Conservation (phyloP, 2,113 vertebrate genomes). For the Passer montanus region DNA sequence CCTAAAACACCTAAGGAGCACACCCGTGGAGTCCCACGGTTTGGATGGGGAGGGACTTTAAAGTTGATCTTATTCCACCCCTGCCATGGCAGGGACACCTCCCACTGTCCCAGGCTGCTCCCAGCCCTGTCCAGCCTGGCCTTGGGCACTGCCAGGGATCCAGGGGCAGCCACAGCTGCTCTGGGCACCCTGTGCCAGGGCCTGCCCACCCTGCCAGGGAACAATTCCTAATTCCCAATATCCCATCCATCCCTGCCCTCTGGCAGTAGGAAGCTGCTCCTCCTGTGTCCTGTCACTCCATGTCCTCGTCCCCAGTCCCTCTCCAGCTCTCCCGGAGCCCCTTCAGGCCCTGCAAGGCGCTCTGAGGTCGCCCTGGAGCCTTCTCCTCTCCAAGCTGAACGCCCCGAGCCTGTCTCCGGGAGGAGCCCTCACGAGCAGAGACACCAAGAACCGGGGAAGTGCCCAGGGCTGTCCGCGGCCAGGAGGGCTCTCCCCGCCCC, state of each 20-base stretch:
- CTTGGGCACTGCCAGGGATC: background rate
- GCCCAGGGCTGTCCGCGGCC: background rate
- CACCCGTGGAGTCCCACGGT: background rate
- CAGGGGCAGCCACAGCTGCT: background rate
- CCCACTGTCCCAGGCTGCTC: rapidly evolving
- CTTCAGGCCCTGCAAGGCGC: background rate
- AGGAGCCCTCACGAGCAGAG: background rate
- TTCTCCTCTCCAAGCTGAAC: background rate
- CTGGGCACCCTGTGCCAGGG: background rate
- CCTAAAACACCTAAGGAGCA: background rate
- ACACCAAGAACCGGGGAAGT: background rate
- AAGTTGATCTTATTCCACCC: background rate
- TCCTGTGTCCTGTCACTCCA: background rate
- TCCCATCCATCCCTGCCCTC: background rate
- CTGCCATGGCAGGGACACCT: background rate
- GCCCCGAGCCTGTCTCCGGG: background rate
- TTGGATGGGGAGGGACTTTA: background rate
- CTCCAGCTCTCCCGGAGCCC: background rate
- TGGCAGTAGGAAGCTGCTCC: background rate
- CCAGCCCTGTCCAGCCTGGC: rapidly evolving
- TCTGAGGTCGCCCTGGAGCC: background rate
- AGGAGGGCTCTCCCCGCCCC: too few species aligned
- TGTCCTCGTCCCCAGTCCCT: background rate
- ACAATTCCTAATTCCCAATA: background rate
- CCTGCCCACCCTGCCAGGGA: rapidly evolving